Evolutionary conservation across 2,797 vertebrate genomes (phyloP).

Genomic region (Lycodopsis pacificus): DNA sequence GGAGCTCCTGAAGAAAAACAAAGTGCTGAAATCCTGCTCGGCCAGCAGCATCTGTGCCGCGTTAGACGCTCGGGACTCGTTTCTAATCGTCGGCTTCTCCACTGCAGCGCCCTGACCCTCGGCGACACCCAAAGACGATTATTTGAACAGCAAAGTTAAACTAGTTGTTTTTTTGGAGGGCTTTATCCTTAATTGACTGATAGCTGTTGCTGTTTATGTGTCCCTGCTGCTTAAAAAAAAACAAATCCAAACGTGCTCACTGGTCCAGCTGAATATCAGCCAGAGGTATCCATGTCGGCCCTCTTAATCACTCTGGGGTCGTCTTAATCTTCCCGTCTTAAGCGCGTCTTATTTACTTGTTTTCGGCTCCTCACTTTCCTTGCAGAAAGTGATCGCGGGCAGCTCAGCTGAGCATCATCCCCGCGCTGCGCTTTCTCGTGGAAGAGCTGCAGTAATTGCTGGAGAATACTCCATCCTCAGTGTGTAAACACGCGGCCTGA

Average conservation of each 20-base stretch:
- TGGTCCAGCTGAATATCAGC: slow-evolving; percentile 58
- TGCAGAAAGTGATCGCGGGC: slow-evolving; percentile 51
- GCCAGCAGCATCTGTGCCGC: slow-evolving; percentile 67
- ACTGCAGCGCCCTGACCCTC: slow-evolving; percentile 66
- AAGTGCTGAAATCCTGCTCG: slow-evolving; percentile 57
- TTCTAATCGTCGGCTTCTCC: slow-evolving; percentile 67
- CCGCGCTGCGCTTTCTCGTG: slow-evolving; percentile 34
- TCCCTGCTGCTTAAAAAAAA: slow-evolving; percentile 59
- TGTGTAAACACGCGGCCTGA: slow-evolving; percentile 38
- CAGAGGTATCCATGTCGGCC: slow-evolving; percentile 73
- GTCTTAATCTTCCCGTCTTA: slow-evolving; percentile 71
- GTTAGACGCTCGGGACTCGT: slow-evolving; percentile 55
- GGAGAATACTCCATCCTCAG: slow-evolving; percentile 13
- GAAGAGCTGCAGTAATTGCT: slow-evolving; percentile 34
- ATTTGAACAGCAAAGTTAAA: slow-evolving; percentile 78
- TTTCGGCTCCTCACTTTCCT: slow-evolving; percentile 65
- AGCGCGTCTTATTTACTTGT: slow-evolving; percentile 75
- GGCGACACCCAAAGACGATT: slow-evolving; percentile 74
- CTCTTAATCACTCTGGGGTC: slow-evolving; percentile 69
- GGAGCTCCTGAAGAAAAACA: slow-evolving; percentile 63
- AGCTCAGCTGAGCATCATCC: slow-evolving; percentile 36
- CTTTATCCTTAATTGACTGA: slow-evolving; percentile 81
- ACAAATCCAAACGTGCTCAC: slow-evolving; percentile 55
- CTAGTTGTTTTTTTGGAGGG: slow-evolving; percentile 77
- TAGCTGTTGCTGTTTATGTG: slow-evolving; percentile 72